Evolutionary conservation across 1,140 invertebrate genomes (phyloP), one percentile per base, ranked within the genome.

Genomic region (honey bee (Apis mellifera)): DNA sequence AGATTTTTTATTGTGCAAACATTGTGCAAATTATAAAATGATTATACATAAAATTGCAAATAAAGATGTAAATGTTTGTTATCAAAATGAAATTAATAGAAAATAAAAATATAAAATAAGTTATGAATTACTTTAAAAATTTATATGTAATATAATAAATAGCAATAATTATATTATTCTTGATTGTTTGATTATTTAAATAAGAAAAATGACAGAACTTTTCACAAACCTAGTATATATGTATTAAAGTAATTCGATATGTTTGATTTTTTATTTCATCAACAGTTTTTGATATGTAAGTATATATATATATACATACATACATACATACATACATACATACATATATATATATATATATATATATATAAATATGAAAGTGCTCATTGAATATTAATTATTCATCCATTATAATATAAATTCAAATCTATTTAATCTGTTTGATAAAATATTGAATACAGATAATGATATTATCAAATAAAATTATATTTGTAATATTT

Each of bases 241-340:
- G 64, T 75, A 76, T 62, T 52, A 52, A 52, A 59, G 26, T 23
- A 59, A 57, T 59, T 68, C 54, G 79, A 82, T 82, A 82, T 82
- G 79, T 82, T 60, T 60, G 42, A 68, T 59, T 12, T 55, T 80
- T 74, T 55, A 74, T 54, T 82, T 76, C 23, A 60, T 17, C 50
- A 82, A 68, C 32, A 50, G 42, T 79, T 26, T 68, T 26, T 48
- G 79, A 82, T 82, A 82, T 82, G 79, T 68, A 76, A 76, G 11
- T 59, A 76, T 68, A 54, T 54, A 42, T 7, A 42, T 42, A 42
- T 32, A 32, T 32, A 32, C 32, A 32, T 3, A 32, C 2, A 32
- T 32, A 32, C 52, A 76, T 68, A 54, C 13, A 42, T 42, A 42
- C 7, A 42, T 7, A 42, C 7, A 42, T 42, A 42, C 3, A 42